Percentiles rank a stretch among this genome's conserved stretches.
phyloP scores from a whole-genome alignment of 2,113 vertebrate genomes.

The Serinus canaria region DNA sequence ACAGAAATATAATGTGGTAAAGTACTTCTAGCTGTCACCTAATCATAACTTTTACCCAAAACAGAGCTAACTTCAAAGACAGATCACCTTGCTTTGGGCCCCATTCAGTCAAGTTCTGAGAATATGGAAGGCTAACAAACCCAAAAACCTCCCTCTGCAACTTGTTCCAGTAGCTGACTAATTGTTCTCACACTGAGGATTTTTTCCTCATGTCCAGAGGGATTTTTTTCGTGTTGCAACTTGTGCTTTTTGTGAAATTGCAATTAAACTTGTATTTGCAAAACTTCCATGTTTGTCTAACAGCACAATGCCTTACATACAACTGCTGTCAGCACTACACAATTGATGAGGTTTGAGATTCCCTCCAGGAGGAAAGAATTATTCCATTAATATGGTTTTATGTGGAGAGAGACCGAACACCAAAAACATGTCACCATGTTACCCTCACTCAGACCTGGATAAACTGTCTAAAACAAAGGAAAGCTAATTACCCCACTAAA shows the following conservation, averaged over 20 bases:
- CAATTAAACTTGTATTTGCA: background rate
- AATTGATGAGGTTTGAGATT: background rate
- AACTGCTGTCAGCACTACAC: background rate
- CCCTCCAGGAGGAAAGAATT: background rate
- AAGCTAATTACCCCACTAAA: background rate
- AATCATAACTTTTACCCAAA: background rate
- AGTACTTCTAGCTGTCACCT: background rate
- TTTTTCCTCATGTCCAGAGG: background rate
- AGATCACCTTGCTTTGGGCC: background rate
- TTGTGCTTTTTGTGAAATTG: background rate
- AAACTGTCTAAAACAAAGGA: background rate
- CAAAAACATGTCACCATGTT: background rate
- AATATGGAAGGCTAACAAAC: background rate
- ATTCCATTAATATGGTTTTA: background rate
- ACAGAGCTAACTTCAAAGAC: background rate
- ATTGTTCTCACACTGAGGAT: background rate
- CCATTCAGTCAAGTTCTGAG: background rate
- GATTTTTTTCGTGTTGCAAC: background rate
- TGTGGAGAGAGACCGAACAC: background rate
- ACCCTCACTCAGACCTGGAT: background rate
- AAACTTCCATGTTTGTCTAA: background rate
- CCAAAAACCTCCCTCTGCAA: background rate
- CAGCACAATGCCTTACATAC: background rate
- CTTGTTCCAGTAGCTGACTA: background rate
- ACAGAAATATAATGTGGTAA: background rate